These are phyloP conservation scores for Lycocorax pyrrhopterus DNA, from an alignment of 2,113 vertebrate species.

Conservation along the genomic window DNA sequence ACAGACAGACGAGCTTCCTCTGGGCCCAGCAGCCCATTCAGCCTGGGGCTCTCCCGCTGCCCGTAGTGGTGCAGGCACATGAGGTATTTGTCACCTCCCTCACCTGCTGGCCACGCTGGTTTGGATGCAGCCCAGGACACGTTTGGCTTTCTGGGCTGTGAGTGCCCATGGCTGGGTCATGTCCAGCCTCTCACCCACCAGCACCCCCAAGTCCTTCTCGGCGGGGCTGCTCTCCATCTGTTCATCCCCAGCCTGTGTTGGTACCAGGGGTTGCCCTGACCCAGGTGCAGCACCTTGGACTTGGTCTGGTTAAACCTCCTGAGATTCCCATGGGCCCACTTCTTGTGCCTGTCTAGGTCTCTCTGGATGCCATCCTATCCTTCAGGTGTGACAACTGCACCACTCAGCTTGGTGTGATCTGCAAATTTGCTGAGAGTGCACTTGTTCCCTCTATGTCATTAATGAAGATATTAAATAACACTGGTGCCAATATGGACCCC, in stretches of 20 bases:
- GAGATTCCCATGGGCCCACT: background rate
- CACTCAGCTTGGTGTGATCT: background rate
- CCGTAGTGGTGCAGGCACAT: accelerated
- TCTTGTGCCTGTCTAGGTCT: background rate
- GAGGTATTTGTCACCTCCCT: background rate
- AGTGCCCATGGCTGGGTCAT: background rate
- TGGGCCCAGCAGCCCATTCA: background rate
- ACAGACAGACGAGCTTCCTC: background rate
- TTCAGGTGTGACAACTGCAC: background rate
- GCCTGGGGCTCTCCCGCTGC: accelerated
- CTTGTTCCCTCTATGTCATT: background rate
- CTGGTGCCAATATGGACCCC: accelerated
- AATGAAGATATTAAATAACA: background rate
- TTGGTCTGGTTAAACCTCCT: background rate
- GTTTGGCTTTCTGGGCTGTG: background rate
- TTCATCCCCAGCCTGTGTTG: background rate
- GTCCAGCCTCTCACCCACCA: background rate
- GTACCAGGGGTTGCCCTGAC: background rate
- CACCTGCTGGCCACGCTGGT: accelerated
- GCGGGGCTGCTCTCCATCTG: background rate
- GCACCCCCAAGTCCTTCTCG: background rate
- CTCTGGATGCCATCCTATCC: background rate
- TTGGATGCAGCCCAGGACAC: background rate
- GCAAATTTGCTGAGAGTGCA: background rate
- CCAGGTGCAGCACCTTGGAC: background rate